Percentiles rank a stretch among this genome's conserved stretches.
Evolutionary conservation across 1,140 invertebrate genomes (phyloP).

Genomic region (Drosophila rhopaloa): DNA sequence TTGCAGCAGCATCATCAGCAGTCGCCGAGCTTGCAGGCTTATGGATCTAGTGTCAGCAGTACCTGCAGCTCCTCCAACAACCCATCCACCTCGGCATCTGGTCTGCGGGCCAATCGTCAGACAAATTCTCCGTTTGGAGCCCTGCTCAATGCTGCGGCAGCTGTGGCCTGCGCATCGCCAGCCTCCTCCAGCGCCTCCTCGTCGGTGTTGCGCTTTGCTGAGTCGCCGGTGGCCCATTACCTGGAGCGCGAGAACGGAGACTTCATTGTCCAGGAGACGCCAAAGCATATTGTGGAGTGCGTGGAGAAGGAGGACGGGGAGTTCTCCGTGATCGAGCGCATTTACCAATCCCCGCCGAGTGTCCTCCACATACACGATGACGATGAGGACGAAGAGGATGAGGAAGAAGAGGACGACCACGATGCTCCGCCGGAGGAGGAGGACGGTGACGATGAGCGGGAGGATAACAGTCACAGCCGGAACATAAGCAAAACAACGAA

Average conservation of each 20-base stretch:
- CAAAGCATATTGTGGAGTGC: slow-evolving; percentile 82
- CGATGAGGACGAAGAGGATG: slow-evolving; percentile 72
- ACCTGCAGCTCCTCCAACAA: slow-evolving; percentile 18
- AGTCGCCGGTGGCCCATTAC: slow-evolving; percentile 81
- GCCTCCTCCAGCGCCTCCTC: slow-evolving; percentile 41
- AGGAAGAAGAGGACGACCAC: slow-evolving; percentile 29
- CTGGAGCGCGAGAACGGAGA: slow-evolving; percentile 81
- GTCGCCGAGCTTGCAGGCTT: slow-evolving; percentile 19
- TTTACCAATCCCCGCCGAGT: slow-evolving; percentile 82
- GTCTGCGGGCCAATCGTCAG: slow-evolving; percentile 50
- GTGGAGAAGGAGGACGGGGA: slow-evolving; percentile 82
- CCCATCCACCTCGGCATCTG: not conserved
- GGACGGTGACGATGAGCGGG: slow-evolving; percentile 65
- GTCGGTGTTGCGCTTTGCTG: slow-evolving; percentile 75
- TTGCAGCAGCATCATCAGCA: slow-evolving; percentile 33
- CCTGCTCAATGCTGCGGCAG: slow-evolving; percentile 65
- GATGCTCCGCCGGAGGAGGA: slow-evolving; percentile 45
- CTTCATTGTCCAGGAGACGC: slow-evolving; percentile 83
- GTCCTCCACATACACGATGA: slow-evolving; percentile 81
- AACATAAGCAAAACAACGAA: slow-evolving; percentile 55
- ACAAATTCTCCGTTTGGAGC: slow-evolving; percentile 67
- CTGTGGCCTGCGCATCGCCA: slow-evolving; percentile 61
- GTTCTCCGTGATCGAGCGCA: slow-evolving; percentile 82
- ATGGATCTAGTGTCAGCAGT: slow-evolving; percentile 13
- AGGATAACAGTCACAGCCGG: slow-evolving; percentile 54